A percentile compares a stretch with the other conserved stretches of the same genome.
Evolutionary conservation across 2,888 invertebrate genomes (phyloP).

Genomic region (Volucella inanis): DNA sequence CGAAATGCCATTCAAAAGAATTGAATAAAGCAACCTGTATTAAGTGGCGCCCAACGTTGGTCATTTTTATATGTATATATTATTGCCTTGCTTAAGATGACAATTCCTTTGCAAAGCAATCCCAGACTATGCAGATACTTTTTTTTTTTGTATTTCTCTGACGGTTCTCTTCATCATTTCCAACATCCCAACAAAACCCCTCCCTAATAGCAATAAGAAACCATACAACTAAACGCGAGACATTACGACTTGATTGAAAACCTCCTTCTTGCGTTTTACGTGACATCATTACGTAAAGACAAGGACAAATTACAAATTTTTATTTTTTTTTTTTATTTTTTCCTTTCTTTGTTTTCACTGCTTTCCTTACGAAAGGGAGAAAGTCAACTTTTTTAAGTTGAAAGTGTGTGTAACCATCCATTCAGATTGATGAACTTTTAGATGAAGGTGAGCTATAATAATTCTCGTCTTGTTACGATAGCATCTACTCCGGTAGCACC

Average conservation of each 20-base stretch:
- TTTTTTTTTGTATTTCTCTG: too few relatives aligned
- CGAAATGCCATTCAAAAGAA: too few relatives aligned
- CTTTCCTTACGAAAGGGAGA: background rate
- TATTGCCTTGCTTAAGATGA: too few relatives aligned
- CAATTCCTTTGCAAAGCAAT: too few relatives aligned
- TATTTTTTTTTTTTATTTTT: background rate
- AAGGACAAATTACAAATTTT: conserved; percentile 64
- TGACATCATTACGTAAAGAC: conserved; percentile 69
- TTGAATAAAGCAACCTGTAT: too few relatives aligned
- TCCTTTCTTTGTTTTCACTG: background rate
- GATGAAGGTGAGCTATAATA: conserved; percentile 62
- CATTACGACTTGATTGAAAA: conserved; percentile 56
- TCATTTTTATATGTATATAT: too few relatives aligned
- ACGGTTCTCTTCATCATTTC: too few relatives aligned
- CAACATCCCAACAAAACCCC: too few relatives aligned
- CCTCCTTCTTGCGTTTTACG: conserved; percentile 66
- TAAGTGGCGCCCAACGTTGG: too few relatives aligned
- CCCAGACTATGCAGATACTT: too few relatives aligned
- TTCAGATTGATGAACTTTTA: conserved; percentile 65
- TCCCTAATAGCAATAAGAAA: conserved; percentile 41
- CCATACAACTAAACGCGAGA: conserved; percentile 45
- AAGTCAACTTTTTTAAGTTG: conserved; percentile 9
- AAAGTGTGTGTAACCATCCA: conserved; percentile 52
- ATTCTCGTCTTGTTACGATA: conserved; percentile 49
- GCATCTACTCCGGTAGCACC: conserved; percentile 18